phyloP scores from a whole-genome alignment of 2,888 invertebrate species.

The Drosophila vallismaia region DNA sequence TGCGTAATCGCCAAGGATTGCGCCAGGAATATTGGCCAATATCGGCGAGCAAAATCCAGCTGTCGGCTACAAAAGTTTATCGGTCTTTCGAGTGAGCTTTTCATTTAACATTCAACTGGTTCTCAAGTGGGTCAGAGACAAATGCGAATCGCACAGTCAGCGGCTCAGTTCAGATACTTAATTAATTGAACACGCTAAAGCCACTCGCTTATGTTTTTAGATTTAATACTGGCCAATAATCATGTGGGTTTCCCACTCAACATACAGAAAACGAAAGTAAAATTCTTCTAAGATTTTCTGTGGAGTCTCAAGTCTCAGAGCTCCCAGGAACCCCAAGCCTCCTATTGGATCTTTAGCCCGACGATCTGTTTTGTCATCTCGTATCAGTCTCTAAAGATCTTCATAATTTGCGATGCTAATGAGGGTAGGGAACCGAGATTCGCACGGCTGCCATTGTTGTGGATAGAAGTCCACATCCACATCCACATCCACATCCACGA shows the following conservation, averaged over 20 bases:
- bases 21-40: slow-evolving; percentile 36
- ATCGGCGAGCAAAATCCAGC: slow-evolving; percentile 4
- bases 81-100: not conserved
- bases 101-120: slow-evolving; percentile 14
- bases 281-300: not conserved
- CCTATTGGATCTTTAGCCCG: not conserved
- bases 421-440: slow-evolving; percentile 22
- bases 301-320: not conserved
- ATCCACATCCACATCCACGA: not conserved
- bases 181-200: slow-evolving; percentile 30
- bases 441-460: slow-evolving; percentile 38
- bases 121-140: slow-evolving; percentile 41
- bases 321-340: not conserved
- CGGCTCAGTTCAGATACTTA: slow-evolving; percentile 20
- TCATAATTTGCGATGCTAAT: slow-evolving; percentile 42
- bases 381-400: slow-evolving; percentile 33
- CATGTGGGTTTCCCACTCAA: not conserved
- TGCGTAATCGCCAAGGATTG: slow-evolving; percentile 34
- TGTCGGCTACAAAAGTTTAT: not conserved
- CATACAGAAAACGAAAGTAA: not conserved
- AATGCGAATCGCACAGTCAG: slow-evolving; percentile 26
- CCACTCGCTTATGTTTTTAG: too few relatives aligned
- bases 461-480: not conserved
- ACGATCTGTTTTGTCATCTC: slow-evolving; percentile 31
- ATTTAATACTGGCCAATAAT: too few relatives aligned